Evolutionary conservation across 2,113 vertebrate species (phyloP), one percentile per base, ranked within the genome.

Genomic region (Ondatra zibethicus): DNA sequence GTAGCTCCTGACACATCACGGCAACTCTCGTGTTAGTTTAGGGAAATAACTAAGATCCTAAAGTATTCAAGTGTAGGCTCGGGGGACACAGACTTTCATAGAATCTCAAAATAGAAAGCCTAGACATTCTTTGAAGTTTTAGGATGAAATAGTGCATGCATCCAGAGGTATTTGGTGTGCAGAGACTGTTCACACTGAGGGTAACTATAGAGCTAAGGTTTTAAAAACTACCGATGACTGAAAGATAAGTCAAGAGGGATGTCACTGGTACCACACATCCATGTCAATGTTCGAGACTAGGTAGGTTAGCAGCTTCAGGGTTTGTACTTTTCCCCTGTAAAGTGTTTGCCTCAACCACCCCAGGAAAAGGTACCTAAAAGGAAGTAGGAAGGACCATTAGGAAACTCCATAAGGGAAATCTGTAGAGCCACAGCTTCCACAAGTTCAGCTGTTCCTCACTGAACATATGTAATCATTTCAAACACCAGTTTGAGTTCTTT

Each of bases 41-140:
- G 65, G 88, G n/a, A 92, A 94, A 87, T 72, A 90, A 29, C 68
- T 82, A 87, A 94, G 73, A 66, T 93, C 77, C 73, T 76, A 70
- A 94, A 96, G 36, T 27, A 36, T 73, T 70, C 86, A 95, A 97
- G 52, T 50, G 17, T 29, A 14, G 29, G 31, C 89, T 66, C 5
- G 14, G n/a, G 50, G 73, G 39, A 27, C 70, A 76, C 70, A 92
- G 58, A 91, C 50, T 72, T 77, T 31, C 89, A 92, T 7, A 1
- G 93, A 96, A 91, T 89, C 78, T 85, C 55, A 91, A 50, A 96
- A 87, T 50, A 94, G 93, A 92, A 95, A 80, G 92, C 91, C 33
- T 68, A 73, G 80, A 92, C 52, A 84, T 36, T 95, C 76, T 97
- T 91, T 96, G 92, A 97, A 92, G 84, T 91, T 94, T 93, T 78